phyloP scores from a whole-genome alignment of 2,888 invertebrate genomes.

The Tipula lateralis region DNA sequence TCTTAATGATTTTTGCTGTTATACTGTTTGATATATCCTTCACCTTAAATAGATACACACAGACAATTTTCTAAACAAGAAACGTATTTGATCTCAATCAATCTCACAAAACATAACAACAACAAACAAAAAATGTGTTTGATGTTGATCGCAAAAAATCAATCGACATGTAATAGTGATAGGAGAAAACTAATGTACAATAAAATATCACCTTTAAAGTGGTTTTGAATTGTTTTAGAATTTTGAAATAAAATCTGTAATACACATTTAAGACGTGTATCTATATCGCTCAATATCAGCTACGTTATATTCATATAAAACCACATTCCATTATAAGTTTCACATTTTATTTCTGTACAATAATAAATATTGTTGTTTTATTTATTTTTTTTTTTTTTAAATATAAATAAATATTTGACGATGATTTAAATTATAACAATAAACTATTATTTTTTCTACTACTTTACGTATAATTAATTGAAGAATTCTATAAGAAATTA shows the following conservation, averaged over 20 bases:
- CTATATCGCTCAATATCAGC: background rate
- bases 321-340: background rate
- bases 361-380: background rate
- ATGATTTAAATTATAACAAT: conserved; percentile 24
- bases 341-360: background rate
- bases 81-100: conserved; percentile 2
- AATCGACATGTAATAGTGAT: conserved; percentile 6
- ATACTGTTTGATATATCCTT: background rate
- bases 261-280: conserved; percentile 7
- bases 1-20: background rate
- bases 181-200: background rate
- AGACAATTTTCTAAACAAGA: background rate
- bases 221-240: background rate
- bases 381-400: background rate
- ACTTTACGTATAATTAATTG: background rate
- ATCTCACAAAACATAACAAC: background rate
- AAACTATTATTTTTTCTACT: background rate
- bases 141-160: background rate
- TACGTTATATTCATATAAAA: background rate
- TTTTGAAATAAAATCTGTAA: background rate
- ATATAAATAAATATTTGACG: background rate
- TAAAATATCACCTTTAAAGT: conserved; percentile 19
- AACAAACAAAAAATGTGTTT: background rate
- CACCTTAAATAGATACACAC: background rate
- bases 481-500: background rate